Percentiles rank a stretch among this genome's conserved stretches.
Evolutionary conservation across 1,140 invertebrate species (phyloP).

Genomic region (Zaprionus nigranus): DNA sequence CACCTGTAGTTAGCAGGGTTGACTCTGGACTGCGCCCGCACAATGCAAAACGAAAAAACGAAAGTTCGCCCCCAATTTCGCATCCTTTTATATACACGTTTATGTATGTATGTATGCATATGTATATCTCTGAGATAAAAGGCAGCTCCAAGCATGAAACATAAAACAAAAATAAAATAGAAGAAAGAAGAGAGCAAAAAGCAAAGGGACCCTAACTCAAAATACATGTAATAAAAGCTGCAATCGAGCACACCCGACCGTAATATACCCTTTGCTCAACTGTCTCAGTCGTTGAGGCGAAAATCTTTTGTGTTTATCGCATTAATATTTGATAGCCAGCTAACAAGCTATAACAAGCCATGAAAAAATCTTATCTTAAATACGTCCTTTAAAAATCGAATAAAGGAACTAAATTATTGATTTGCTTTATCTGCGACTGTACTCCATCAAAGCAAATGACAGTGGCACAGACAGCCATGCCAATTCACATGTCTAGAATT

Average conservation of each 20-base stretch:
- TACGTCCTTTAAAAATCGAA: too few species aligned
- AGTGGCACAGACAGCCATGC: neutral
- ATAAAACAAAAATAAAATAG: constrained; percentile 58
- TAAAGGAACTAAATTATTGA: too few species aligned
- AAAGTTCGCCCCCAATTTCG: constrained; percentile 83
- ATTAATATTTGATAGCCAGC: too few species aligned
- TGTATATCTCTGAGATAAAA: constrained; percentile 62
- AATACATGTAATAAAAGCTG: constrained; percentile 49
- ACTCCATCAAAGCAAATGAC: too few species aligned
- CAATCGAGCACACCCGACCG: constrained; percentile 26
- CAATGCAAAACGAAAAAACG: constrained; percentile 78
- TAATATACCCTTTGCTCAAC: neutral
- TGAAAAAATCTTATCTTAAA: too few species aligned
- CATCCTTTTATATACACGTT: constrained; percentile 61
- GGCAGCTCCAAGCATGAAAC: constrained; percentile 49
- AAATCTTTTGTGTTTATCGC: too few species aligned
- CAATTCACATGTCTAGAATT: too few species aligned
- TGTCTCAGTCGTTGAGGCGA: too few species aligned
- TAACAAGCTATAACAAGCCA: too few species aligned
- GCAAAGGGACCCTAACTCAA: constrained; percentile 37
- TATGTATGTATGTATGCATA: constrained; percentile 5
- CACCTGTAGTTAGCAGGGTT: constrained; percentile 58
- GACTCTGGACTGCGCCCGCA: constrained; percentile 44
- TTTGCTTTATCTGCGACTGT: too few species aligned
- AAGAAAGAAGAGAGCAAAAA: constrained; percentile 20